A percentile compares a stretch with the other conserved stretches of the same genome.
These are phyloP conservation scores for Danio rerio DNA, from an alignment of 2,113 vertebrate genomes.

Conservation along the genomic window DNA sequence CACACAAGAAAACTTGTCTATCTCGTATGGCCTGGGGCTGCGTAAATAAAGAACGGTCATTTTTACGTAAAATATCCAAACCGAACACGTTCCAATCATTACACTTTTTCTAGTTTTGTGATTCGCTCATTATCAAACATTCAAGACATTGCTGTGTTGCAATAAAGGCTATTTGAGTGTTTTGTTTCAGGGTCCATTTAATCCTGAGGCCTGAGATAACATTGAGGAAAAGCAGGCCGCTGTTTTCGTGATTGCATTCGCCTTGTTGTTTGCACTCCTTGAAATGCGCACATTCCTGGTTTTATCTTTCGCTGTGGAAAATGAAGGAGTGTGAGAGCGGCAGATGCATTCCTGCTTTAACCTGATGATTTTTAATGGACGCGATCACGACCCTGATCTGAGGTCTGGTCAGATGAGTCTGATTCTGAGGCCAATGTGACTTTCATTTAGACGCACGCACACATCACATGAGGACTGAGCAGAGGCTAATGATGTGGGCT, in stretches of 20 bases:
- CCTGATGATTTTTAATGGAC: slow-evolving; percentile 24
- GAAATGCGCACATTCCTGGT: not conserved
- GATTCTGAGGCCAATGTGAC: slow-evolving; percentile 45
- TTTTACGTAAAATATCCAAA: no score
- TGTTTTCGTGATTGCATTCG: not conserved
- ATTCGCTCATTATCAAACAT: not conserved
- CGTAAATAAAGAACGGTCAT: no score
- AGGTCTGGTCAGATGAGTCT: slow-evolving; percentile 47
- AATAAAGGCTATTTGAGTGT: slow-evolving; percentile 3
- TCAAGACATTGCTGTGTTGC: not conserved
- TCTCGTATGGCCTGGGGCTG: no score
- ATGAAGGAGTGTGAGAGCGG: not conserved
- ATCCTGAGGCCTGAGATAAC: not conserved
- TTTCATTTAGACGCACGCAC: slow-evolving; percentile 31
- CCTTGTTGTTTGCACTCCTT: slow-evolving; percentile 2
- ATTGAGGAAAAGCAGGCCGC: not conserved
- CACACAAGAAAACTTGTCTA: no score
- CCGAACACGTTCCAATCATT: not conserved
- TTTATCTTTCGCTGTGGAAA: not conserved
- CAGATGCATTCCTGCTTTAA: not conserved
- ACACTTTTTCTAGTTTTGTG: not conserved
- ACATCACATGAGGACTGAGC: slow-evolving; percentile 32
- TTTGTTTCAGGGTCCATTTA: not conserved
- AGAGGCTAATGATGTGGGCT: slow-evolving; percentile 11
- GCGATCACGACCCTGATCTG: not conserved